Conservation (phyloP, 2,113 vertebrate genomes). For the Gymnobelideus leadbeateri region DNA sequence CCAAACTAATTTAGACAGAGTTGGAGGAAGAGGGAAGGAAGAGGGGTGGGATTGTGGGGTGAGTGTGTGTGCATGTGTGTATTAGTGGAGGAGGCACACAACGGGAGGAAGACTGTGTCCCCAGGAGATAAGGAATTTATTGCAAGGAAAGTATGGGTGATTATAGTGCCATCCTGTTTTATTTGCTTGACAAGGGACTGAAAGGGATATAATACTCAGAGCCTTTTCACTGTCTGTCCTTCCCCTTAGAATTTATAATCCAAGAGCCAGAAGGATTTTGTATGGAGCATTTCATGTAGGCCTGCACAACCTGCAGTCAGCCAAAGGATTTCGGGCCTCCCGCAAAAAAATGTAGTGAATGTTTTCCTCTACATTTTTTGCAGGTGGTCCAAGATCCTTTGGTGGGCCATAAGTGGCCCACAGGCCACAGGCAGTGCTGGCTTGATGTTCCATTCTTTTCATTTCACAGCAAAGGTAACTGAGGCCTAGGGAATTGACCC, state of each 20-base stretch:
- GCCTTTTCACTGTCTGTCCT: not conserved
- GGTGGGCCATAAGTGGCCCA: no score
- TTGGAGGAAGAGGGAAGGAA: conserved; percentile 37
- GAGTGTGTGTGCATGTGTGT: not conserved
- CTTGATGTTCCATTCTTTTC: not conserved
- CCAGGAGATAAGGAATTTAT: conserved; percentile 64
- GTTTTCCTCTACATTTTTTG: no score
- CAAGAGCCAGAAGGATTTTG: conserved; percentile 16
- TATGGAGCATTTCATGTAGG: not conserved
- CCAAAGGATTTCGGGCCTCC: no score
- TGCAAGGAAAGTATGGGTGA: conserved; percentile 1
- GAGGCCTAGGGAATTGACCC: not conserved
- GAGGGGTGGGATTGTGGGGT: conserved; percentile 8
- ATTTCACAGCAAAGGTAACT: not conserved
- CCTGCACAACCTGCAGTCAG: no score
- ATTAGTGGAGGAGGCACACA: not conserved
- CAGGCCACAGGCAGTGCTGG: no score
- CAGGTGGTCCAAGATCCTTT: no score
- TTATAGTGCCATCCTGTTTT: not conserved
- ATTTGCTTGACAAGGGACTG: not conserved
- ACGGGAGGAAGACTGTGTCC: conserved; percentile 53
- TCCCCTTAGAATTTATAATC: conserved; percentile 26
- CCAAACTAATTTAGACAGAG: conserved; percentile 14
- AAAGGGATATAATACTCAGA: not conserved
- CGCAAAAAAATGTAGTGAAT: no score